These are phyloP conservation scores for Hydrophis major DNA, from an alignment of 2,797 vertebrate species.

Conservation along the genomic window DNA sequence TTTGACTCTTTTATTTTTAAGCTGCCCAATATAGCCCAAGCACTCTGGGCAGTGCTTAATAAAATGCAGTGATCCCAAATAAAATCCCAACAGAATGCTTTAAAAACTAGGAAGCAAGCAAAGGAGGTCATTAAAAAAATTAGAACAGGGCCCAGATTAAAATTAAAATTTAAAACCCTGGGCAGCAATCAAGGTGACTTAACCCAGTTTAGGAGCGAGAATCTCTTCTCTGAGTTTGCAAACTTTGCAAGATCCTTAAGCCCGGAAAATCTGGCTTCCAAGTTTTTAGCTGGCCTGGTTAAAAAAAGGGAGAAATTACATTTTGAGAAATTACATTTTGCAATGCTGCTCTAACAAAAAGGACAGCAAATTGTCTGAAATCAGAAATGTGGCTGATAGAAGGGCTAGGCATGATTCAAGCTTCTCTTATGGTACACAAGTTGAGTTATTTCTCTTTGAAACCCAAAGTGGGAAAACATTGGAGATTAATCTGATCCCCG, in stretches of 20 bases:
- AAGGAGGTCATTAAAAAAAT: not conserved
- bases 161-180: not conserved
- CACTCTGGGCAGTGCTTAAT: not conserved
- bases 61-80: not conserved
- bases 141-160: not conserved
- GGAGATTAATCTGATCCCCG: too few species aligned
- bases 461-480: too few species aligned
- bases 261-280: not conserved
- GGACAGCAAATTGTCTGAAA: not conserved
- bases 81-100: not conserved
- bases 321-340: not conserved
- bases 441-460: too few species aligned
- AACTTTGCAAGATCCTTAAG: not conserved
- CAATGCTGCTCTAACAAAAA: too few species aligned
- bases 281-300: not conserved
- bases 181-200: not conserved
- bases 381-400: not conserved
- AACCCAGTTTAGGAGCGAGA: not conserved
- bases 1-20: not conserved
- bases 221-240: not conserved
- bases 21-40: not conserved
- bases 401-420: not conserved
- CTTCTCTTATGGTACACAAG: not conserved
- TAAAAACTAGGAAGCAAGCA: not conserved
- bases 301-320: too few species aligned